Conservation (phyloP, 2,888 invertebrate species). For the Drosophila siamana region DNA sequence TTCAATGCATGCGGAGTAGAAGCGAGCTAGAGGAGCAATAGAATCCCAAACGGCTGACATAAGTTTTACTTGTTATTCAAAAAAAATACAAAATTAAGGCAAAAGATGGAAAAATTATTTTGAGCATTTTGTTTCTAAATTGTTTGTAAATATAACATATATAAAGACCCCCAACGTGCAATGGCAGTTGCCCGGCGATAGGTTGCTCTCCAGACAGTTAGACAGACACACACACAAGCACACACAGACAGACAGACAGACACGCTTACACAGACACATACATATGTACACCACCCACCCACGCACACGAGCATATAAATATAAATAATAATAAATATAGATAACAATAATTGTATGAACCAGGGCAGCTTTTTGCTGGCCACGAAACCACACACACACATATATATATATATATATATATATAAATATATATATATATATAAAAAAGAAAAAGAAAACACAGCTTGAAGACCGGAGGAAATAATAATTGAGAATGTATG, state of each 20-base stretch:
- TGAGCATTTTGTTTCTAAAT: slow-evolving; percentile 49
- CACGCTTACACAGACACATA: slow-evolving; percentile 29
- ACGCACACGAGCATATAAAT: slow-evolving; percentile 33
- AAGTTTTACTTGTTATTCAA: slow-evolving; percentile 9
- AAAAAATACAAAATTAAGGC: not conserved
- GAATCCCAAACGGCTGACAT: slow-evolving; percentile 1
- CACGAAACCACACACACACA: slow-evolving; percentile 33
- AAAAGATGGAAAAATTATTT: slow-evolving; percentile 11
- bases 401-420: too few relatives aligned
- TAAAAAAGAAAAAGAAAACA: slow-evolving; percentile 7
- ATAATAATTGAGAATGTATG: slow-evolving; percentile 42
- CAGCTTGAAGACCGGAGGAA: slow-evolving; percentile 35
- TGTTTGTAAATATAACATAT: slow-evolving; percentile 57
- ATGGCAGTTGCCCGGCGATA: slow-evolving; percentile 49
- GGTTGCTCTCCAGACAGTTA: slow-evolving; percentile 31
- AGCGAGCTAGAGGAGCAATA: not conserved
- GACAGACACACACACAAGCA: slow-evolving; percentile 30
- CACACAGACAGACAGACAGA: slow-evolving; percentile 11
- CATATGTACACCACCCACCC: slow-evolving; percentile 59
- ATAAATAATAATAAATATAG: slow-evolving; percentile 19
- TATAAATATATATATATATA: slow-evolving; percentile 15
- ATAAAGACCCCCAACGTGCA: slow-evolving; percentile 54
- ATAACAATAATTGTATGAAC: slow-evolving; percentile 21
- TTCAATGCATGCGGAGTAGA: slow-evolving; percentile 65
- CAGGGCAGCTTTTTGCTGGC: slow-evolving; percentile 47